A percentile compares a stretch with the other conserved stretches of the same genome.
Conservation (phyloP, 2,113 vertebrate species). For the Salvelinus sp. region DNA sequence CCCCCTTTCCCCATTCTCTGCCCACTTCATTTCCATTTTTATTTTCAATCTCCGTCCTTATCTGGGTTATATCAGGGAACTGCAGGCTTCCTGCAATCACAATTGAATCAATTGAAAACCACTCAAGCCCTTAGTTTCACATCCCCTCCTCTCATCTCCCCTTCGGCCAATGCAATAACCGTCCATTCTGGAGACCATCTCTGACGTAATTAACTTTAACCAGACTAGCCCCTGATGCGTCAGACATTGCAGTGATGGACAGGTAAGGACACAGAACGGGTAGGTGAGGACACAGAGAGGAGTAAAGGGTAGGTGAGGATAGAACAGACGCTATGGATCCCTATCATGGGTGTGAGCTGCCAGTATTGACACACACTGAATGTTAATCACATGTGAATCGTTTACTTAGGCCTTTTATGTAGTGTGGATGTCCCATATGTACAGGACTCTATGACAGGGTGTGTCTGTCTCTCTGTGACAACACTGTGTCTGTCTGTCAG, state of each 20-base stretch:
- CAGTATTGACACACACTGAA: not conserved
- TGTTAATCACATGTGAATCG: not conserved
- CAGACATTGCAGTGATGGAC: conserved; percentile 31
- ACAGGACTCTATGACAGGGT: too few relatives aligned
- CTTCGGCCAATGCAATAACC: conserved; percentile 60
- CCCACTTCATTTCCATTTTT: conserved; percentile 84
- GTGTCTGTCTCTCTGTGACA: too few relatives aligned
- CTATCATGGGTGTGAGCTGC: not conserved
- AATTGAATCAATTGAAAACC: conserved; percentile 71
- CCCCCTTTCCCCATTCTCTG: conserved; percentile 51
- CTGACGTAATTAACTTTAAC: conserved; percentile 59
- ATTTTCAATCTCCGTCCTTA: conserved; percentile 84
- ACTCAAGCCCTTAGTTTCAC: conserved; percentile 64
- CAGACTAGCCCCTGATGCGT: conserved; percentile 11
- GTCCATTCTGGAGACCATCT: conserved; percentile 57
- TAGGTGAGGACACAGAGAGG: conserved; percentile 49
- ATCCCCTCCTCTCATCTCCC: conserved; percentile 17
- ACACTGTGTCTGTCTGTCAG: too few relatives aligned
- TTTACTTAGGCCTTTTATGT: too few relatives aligned
- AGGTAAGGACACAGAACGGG: conserved; percentile 11
- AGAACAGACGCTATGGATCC: too few relatives aligned
- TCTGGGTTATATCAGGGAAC: conserved; percentile 79
- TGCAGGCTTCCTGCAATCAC: conserved; percentile 72
- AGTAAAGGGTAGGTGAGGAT: too few relatives aligned
- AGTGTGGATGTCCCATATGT: not conserved